phyloP scores from a whole-genome alignment of 1,140 invertebrate genomes.

The Daktulosphaira vitifoliae region DNA sequence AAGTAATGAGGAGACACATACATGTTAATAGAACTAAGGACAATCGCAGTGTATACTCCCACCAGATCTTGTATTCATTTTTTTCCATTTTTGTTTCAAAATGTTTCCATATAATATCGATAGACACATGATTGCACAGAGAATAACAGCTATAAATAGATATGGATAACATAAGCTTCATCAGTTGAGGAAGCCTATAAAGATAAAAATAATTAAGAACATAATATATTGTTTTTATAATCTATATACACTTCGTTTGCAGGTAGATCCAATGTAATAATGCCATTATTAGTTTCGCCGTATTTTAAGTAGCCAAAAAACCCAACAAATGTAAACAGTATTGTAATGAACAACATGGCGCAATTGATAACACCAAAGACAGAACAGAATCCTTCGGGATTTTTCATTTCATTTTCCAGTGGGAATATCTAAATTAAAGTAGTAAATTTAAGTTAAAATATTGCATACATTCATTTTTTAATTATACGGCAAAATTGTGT shows the following conservation, averaged over 20 bases:
- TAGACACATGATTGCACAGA: slow-evolving; percentile 55
- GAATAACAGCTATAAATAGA: slow-evolving; percentile 52
- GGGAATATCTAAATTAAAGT: slow-evolving; percentile 50
- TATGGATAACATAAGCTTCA: slow-evolving; percentile 49
- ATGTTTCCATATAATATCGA: slow-evolving; percentile 49
- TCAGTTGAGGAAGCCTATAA: slow-evolving; percentile 47
- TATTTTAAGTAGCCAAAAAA: slow-evolving; percentile 50
- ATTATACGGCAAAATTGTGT: too few relatives aligned
- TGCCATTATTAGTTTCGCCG: slow-evolving; percentile 43
- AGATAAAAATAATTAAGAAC: background rate
- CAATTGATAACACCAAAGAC: slow-evolving; percentile 47
- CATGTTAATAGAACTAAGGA: slow-evolving; percentile 13
- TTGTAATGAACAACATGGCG: slow-evolving; percentile 45
- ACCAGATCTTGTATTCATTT: background rate
- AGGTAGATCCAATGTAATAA: slow-evolving; percentile 44
- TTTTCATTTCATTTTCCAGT: slow-evolving; percentile 49
- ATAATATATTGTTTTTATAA: background rate
- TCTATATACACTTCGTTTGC: slow-evolving; percentile 39
- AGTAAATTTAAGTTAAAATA: too few relatives aligned
- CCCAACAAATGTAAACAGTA: slow-evolving; percentile 46
- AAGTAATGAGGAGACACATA: background rate
- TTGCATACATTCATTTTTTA: too few relatives aligned
- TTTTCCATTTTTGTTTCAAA: background rate
- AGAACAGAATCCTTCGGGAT: slow-evolving; percentile 44
- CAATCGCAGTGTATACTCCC: slow-evolving; percentile 25